Evolutionary conservation across 2,888 invertebrate genomes (phyloP).

Genomic region (Tetheella fluctuosa): DNA sequence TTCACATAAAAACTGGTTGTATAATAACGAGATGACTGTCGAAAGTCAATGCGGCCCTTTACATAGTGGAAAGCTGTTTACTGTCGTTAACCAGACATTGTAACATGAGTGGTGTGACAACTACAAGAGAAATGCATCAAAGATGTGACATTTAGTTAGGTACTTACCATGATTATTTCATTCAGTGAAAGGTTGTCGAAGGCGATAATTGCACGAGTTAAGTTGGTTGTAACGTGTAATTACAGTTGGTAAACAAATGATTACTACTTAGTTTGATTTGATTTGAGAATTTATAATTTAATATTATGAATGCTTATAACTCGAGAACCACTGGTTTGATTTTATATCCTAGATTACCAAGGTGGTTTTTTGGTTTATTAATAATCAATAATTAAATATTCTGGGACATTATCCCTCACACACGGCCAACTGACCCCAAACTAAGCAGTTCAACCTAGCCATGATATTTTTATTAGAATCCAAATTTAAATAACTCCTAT

Average conservation of each 20-base stretch:
- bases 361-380: no score
- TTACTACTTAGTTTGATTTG: background rate
- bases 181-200: conserved; percentile 21
- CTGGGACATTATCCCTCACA: no score
- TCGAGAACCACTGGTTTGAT: no score
- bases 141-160: conserved; percentile 28
- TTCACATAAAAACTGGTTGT: conserved; percentile 30
- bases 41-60: conserved; percentile 46
- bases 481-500: background rate
- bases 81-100: conserved; percentile 36
- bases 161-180: conserved; percentile 21
- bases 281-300: no score
- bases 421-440: no score
- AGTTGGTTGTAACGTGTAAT: background rate
- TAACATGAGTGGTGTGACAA: conserved; percentile 46
- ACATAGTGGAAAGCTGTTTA: conserved; percentile 59
- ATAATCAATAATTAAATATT: no score
- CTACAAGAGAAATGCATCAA: conserved; percentile 47
- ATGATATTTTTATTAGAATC: background rate
- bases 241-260: background rate
- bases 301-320: no score
- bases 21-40: conserved; percentile 26
- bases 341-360: no score
- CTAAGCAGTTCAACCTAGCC: background rate
- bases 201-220: conserved; percentile 11